These are phyloP conservation scores for Drosophila sulfurigaster DNA, from an alignment of 1,140 invertebrate species.

Conservation along the genomic window DNA sequence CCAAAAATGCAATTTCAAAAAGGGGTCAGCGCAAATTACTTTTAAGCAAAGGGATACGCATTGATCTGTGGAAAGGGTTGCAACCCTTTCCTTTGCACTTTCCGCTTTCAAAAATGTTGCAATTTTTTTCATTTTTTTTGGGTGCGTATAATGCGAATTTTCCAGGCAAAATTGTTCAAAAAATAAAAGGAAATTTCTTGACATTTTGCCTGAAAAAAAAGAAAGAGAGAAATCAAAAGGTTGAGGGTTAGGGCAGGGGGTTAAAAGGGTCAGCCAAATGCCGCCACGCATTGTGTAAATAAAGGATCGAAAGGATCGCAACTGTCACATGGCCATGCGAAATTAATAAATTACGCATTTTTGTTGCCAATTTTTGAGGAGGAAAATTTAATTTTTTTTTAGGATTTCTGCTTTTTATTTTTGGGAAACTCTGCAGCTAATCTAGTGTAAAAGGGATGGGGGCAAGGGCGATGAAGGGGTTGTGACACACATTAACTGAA, in stretches of 20 bases:
- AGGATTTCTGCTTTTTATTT: conserved; percentile 48
- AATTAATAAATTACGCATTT: conserved; percentile 81
- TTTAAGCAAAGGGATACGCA: conserved; percentile 48
- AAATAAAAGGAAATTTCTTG: conserved; percentile 41
- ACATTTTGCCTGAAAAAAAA: conserved; percentile 67
- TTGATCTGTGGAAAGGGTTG: conserved; percentile 52
- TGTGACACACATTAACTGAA: conserved; percentile 80
- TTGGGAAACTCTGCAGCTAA: conserved; percentile 24
- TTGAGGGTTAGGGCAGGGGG: conserved; percentile 32
- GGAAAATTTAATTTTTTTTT: conserved; percentile 63
- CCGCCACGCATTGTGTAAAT: conserved; percentile 78
- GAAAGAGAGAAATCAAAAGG: conserved; percentile 19
- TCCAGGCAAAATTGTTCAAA: conserved; percentile 46
- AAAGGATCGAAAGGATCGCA: conserved; percentile 73
- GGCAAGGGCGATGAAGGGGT: conserved; percentile 59
- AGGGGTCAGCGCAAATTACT: conserved; percentile 67
- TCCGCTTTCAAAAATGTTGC: conserved; percentile 62
- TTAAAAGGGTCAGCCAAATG: conserved; percentile 74
- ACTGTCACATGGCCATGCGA: conserved; percentile 76
- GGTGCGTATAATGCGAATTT: conserved; percentile 77
- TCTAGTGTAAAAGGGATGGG: conserved; percentile 53
- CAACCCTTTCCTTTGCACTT: conserved; percentile 62
- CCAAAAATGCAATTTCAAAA: conserved; percentile 51
- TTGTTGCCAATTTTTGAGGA: conserved; percentile 77
- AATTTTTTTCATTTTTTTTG: conserved; percentile 42